Base-by-base conservation (phyloP, 2,113 vertebrate genomes). In the Urocitellus parryii region DNA sequence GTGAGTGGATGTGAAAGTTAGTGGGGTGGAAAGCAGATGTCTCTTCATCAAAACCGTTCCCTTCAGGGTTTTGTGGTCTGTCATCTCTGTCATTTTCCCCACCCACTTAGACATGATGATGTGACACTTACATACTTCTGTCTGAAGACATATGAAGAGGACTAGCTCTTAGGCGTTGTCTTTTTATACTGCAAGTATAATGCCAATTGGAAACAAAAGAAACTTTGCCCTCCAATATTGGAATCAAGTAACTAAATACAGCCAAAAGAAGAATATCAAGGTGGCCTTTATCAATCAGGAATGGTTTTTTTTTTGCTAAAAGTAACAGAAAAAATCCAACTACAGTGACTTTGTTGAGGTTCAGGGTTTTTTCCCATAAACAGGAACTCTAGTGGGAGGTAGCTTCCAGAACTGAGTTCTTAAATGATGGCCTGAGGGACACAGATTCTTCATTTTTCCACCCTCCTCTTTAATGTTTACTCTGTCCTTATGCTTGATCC, bases 1-100 rank as follows among this genome's bases (percentile, higher is more conserved):
- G 85, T 72, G 78, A 95, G 27, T 92, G 85, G 39, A 70, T 88
- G 18, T 77, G 73, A 82, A 91, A 77, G 45, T 81, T n/a, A 91
- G 80, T 48, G 65, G 37, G 39, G 67, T 0, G 11, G 65, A 93
- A 94, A 93, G 58, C 86, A 85, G 65, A 77, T 88, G 82, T 91
- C 32, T 95, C 51, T 45, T 81, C 53, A 81, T 90, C 76, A 92
- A 14, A 85, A 29, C 22, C 27, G 48, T 87, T 91, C 45, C 79
- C 45, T 90, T 87, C 11, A 45, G 76, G 29, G 37, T 89, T 86
- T 27, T 63, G 16, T 89, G 39, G 8, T 29, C 53, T 85, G 42
- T 83, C 58, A 65, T 90, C 87, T 92, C 91, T n/a, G 18, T 51
- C 73, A 51, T 56, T 92, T 80, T 17, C n/a, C 37, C 63, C 37